Evolutionary conservation across 2,113 vertebrate species (phyloP), one percentile per base, ranked within the genome.

Genomic region (Pelecanoides urinatrix): DNA sequence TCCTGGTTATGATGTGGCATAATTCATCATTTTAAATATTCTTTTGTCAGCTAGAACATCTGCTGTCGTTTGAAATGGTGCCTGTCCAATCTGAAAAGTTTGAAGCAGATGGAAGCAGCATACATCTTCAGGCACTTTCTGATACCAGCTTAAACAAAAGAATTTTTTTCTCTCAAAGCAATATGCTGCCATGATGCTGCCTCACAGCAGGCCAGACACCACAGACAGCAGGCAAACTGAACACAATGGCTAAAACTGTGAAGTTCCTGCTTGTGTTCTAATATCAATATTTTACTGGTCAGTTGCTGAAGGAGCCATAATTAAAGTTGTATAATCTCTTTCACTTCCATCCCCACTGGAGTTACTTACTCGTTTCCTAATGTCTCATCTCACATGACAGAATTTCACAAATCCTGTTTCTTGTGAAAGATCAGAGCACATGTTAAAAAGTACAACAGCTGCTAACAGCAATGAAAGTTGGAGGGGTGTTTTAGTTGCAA

Each of bases 51-150:
- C n/a, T 92, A 42, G 40, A 89, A 96, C 61, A 92, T 93, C 76
- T 95, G 83, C 55, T 97, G 61, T 81, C 75, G 65, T 90, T 96
- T 97, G 91, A 97, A 97, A 97, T 78, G 20, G 44, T 4, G 1
- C 67, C 80, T 92, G 29, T 88, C 58, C 91, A 96, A 58, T 25
- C 42, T 77, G 92, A 94, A 88, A 90, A 62, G 11, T 96, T 63
- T 88, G 55, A 94, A 96, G 92, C 71, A 97, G 77, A 95, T 97
- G 76, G 88, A 78, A 94, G 58, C 68, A 91, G 72, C 55, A 58
- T 34, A 78, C n/a, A 79, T 42, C 23, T 86, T 78, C 70, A 53
- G 30, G 9, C 9, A 7, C 61, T 79, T 88, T 82, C 20, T 78
- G 13, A 61, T 90, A 75, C 11, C 14, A 86, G 67, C 15, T 72